phyloP scores from a whole-genome alignment of 2,797 vertebrate species.

The Tachyglossus aculeatus region DNA sequence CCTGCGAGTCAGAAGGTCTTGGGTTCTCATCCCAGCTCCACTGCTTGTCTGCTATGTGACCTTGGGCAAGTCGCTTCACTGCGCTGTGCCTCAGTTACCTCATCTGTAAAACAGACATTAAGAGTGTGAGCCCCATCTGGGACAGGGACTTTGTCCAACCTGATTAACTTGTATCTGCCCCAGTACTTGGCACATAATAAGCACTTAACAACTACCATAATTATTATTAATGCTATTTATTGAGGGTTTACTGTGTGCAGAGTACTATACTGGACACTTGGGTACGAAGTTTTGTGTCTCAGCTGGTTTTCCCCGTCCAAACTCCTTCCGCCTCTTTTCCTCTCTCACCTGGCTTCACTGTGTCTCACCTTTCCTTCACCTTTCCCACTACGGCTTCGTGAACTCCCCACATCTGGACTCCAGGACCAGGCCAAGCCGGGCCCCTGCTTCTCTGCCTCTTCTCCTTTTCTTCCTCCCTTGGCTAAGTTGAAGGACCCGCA shows the following conservation, averaged over 20 bases:
- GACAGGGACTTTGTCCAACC: too few relatives aligned
- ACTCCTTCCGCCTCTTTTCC: conserved; percentile 32
- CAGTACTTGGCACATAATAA: too few relatives aligned
- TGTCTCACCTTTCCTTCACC: conserved; percentile 55
- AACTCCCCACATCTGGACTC: conserved; percentile 55
- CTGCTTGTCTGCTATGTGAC: too few relatives aligned
- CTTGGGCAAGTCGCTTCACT: too few relatives aligned
- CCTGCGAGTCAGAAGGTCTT: too few relatives aligned
- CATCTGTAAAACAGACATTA: too few relatives aligned
- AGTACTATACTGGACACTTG: not conserved
- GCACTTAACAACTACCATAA: too few relatives aligned
- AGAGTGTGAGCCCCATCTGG: too few relatives aligned
- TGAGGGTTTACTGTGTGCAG: not conserved
- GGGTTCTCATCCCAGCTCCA: too few relatives aligned
- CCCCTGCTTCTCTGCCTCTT: conserved; percentile 67
- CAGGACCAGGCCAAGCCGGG: conserved; percentile 70
- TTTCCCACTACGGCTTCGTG: conserved; percentile 44
- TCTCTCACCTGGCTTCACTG: conserved; percentile 34
- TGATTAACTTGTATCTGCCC: too few relatives aligned
- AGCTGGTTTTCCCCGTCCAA: conserved; percentile 43
- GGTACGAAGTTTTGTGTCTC: fast-evolving
- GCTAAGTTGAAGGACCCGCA: conserved; percentile 74
- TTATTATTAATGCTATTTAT: not conserved
- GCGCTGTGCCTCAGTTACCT: too few relatives aligned
- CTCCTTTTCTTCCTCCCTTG: conserved; percentile 76